phyloP scores from a whole-genome alignment of 2,888 invertebrate genomes.

The Hypolimnas misippus region DNA sequence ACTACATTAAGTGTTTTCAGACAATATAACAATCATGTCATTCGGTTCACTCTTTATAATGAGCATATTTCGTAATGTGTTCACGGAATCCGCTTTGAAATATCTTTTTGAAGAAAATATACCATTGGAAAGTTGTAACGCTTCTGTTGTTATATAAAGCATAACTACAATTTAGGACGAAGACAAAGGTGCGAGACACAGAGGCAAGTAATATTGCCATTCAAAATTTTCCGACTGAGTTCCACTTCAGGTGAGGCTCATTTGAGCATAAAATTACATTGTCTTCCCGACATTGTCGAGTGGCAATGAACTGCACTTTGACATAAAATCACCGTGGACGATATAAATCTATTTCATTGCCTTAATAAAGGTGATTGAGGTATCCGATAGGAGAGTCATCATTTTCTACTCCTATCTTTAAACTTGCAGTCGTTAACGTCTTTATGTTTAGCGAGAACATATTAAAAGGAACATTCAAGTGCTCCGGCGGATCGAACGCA shows the following conservation, averaged over 20 bases:
- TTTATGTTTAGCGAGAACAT: conserved; percentile 50
- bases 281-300: conserved; percentile 77
- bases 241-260: conserved; percentile 79
- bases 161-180: conserved; percentile 74
- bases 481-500: conserved; percentile 27
- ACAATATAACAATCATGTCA: conserved; percentile 10
- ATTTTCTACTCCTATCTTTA: conserved; percentile 65
- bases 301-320: conserved; percentile 84
- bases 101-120: conserved; percentile 41
- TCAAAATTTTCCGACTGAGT: conserved; percentile 79
- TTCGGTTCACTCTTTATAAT: conserved; percentile 20
- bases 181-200: conserved; percentile 72
- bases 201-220: conserved; percentile 74
- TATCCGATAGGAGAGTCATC: conserved; percentile 73
- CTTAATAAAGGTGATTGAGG: conserved; percentile 80
- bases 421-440: conserved; percentile 68
- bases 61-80: conserved; percentile 24
- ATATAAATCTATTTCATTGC: conserved; percentile 82
- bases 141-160: conserved; percentile 76
- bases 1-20: conserved; percentile 1
- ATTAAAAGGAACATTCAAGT: conserved; percentile 41
- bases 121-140: conserved; percentile 73
- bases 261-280: conserved; percentile 84
- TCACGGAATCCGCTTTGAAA: conserved; percentile 29
- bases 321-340: conserved; percentile 80